These are phyloP conservation scores for Caloenas nicobarica DNA, from an alignment of 2,113 vertebrate genomes.

Conservation along the genomic window DNA sequence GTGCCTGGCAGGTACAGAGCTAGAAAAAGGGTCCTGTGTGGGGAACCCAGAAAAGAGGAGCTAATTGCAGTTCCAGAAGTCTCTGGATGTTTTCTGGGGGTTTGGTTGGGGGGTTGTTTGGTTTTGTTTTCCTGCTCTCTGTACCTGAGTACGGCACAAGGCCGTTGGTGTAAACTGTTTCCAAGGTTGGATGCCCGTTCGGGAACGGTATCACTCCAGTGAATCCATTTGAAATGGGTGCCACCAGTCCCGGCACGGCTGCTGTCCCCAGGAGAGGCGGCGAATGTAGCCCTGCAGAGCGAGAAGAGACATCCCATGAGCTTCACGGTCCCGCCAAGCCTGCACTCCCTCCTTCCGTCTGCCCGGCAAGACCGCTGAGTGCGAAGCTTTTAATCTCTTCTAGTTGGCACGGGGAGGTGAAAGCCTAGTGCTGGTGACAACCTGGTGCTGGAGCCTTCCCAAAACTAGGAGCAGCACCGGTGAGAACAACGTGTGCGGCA, in stretches of 20 bases:
- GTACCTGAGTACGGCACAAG: conserved; percentile 91
- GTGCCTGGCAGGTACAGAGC: neutral
- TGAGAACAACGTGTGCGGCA: neutral
- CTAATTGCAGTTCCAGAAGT: neutral
- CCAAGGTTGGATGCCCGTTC: conserved; percentile 90
- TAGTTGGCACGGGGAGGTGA: neutral
- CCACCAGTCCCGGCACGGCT: conserved; percentile 88
- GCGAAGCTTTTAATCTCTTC: neutral
- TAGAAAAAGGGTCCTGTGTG: neutral
- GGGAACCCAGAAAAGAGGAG: neutral
- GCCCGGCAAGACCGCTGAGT: neutral
- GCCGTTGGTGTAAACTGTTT: conserved; percentile 93
- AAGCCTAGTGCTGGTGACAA: neutral
- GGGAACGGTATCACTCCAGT: conserved; percentile 92
- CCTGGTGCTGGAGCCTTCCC: neutral
- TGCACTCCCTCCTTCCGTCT: neutral
- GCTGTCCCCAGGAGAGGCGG: conserved; percentile 92
- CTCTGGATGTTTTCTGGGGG: neutral
- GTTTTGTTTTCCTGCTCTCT: neutral
- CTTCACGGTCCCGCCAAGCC: neutral
- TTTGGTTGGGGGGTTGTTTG: neutral
- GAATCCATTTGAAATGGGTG: conserved; percentile 93
- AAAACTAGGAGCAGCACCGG: neutral
- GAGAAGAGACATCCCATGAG: neutral
- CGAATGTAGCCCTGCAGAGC: conserved; percentile 87